Evolutionary conservation across 2,797 vertebrate species (phyloP).

Genomic region (Fundulus diaphanus): DNA sequence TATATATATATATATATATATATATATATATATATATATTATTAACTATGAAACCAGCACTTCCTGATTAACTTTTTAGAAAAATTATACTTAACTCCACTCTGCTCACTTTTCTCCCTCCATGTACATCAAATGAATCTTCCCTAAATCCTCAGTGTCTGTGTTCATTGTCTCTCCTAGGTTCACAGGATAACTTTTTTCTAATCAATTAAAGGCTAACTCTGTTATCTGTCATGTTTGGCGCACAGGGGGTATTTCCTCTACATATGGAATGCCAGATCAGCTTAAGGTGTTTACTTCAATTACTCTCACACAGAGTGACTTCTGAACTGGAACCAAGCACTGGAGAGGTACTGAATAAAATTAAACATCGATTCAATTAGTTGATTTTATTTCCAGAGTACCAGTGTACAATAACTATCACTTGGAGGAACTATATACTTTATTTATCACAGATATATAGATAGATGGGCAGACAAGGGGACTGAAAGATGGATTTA

Average conservation of each 20-base stretch:
- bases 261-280: slow-evolving; percentile 49
- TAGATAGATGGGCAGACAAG: no score
- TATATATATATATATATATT: no score
- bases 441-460: no score
- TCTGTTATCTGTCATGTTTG: slow-evolving; percentile 55
- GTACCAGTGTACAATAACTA: no score
- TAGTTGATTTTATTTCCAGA: background rate
- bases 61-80: background rate
- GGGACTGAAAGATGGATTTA: no score
- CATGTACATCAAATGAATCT: slow-evolving; percentile 54
- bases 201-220: slow-evolving; percentile 62
- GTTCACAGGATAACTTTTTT: slow-evolving; percentile 48
- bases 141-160: slow-evolving; percentile 36
- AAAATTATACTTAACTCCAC: background rate
- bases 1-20: no score
- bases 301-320: background rate
- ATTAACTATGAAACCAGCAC: background rate
- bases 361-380: background rate
- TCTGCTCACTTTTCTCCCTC: background rate
- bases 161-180: slow-evolving; percentile 35
- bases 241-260: slow-evolving; percentile 37
- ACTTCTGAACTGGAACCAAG: background rate
- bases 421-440: background rate
- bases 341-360: background rate
- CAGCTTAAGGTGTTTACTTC: slow-evolving; percentile 29